Conservation (phyloP, 2,888 invertebrate species). For the Uropetala carovei region DNA sequence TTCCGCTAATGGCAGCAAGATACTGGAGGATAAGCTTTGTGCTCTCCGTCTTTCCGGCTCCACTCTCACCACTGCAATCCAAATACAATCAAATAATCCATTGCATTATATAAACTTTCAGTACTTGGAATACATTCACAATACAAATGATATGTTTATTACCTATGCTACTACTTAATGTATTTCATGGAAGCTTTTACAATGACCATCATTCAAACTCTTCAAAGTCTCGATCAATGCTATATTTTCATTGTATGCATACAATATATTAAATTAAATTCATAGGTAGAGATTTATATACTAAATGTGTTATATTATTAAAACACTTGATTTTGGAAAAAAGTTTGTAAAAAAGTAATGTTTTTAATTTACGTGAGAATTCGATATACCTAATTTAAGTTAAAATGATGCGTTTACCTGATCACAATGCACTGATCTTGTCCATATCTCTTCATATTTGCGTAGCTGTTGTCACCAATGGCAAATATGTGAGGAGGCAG, state of each 20-base stretch:
- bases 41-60: constrained; percentile 97
- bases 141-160: neutral
- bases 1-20: constrained; percentile 93
- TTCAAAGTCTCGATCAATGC: no score
- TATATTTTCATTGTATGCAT: no score
- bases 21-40: constrained; percentile 96
- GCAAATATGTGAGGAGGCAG: constrained; percentile 97
- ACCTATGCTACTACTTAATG: no score
- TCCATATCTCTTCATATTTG: constrained; percentile 84
- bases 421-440: constrained; percentile 96
- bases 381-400: no score
- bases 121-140: neutral
- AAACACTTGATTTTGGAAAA: no score
- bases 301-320: no score
- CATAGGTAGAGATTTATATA: no score
- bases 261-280: no score
- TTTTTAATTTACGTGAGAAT: no score
- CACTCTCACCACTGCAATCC: constrained; percentile 91
- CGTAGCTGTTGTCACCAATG: constrained; percentile 93
- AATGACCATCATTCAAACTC: no score
- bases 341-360: no score
- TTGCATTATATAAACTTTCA: constrained; percentile 40
- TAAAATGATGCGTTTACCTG: constrained; percentile 78
- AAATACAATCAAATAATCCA: neutral
- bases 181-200: no score